A percentile compares a stretch with the other conserved stretches of the same genome.
phyloP scores from a whole-genome alignment of 2,888 invertebrate genomes.

The Elgonia sp. region DNA sequence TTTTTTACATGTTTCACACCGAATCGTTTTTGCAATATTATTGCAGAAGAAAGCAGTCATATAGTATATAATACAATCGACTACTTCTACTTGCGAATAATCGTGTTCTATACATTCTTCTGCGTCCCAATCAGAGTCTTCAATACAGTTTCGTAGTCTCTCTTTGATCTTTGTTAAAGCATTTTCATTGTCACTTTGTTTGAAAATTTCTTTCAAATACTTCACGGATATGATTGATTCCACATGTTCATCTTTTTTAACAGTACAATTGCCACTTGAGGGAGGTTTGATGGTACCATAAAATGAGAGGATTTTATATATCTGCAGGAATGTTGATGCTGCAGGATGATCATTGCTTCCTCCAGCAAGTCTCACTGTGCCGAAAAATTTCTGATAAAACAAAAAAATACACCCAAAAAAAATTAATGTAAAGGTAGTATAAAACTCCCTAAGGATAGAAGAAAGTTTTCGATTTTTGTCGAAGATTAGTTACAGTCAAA shows the following conservation, averaged over 20 bases:
- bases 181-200: neutral
- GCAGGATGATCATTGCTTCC: no score
- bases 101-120: neutral
- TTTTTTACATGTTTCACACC: neutral
- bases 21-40: no score
- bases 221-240: neutral
- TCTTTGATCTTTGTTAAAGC: neutral
- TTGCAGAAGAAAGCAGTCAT: neutral
- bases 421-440: no score
- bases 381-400: no score
- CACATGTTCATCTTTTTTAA: neutral
- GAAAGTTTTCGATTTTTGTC: no score
- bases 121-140: neutral
- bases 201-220: neutral
- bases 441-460: no score
- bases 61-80: neutral
- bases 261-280: neutral
- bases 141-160: neutral
- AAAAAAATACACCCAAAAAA: no score
- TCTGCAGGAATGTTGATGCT: neutral
- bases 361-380: no score
- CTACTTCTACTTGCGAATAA: neutral
- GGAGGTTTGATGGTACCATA: constrained; percentile 4
- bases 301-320: constrained; percentile 1
- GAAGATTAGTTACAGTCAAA: no score